Evolutionary conservation across 2,888 invertebrate species (phyloP).

Genomic region (Diplazon laetatorius): DNA sequence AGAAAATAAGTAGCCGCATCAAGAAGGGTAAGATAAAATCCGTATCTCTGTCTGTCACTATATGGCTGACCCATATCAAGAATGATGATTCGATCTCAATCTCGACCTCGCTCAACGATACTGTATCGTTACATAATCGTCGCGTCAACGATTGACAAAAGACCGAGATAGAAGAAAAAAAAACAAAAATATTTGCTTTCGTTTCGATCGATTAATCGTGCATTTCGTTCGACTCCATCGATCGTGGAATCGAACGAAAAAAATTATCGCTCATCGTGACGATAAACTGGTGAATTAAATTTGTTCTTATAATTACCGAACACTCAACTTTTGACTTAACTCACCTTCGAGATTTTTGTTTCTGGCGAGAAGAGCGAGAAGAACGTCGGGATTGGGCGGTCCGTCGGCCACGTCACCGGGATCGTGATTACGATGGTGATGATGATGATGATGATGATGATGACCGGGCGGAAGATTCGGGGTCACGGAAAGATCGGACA

Average conservation of each 20-base stretch:
- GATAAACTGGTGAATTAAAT: too few relatives aligned
- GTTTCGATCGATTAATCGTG: too few relatives aligned
- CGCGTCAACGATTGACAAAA: not conserved
- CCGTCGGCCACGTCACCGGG: constrained; percentile 77
- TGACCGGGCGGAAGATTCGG: constrained; percentile 80
- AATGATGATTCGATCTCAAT: not conserved
- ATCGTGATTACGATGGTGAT: constrained; percentile 61
- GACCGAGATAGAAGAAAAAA: not conserved
- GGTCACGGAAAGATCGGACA: constrained; percentile 77
- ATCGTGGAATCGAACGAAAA: too few relatives aligned
- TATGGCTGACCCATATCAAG: constrained; percentile 26
- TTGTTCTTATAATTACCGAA: too few relatives aligned
- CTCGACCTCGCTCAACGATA: constrained; percentile 20
- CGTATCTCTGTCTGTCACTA: constrained; percentile 22
- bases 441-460: constrained; percentile 56
- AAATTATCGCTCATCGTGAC: too few relatives aligned
- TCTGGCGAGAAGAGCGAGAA: constrained; percentile 91
- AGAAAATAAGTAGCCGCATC: too few relatives aligned
- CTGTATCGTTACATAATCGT: not conserved
- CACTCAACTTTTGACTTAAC: too few relatives aligned
- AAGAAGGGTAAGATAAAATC: constrained; percentile 2
- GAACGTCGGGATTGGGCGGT: constrained; percentile 92
- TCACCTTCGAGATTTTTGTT: constrained; percentile 96
- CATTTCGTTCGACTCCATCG: too few relatives aligned
- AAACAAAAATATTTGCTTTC: too few relatives aligned